These are phyloP conservation scores for Engraulis encrasicolus DNA, from an alignment of 2,113 vertebrate species.

Conservation along the genomic window DNA sequence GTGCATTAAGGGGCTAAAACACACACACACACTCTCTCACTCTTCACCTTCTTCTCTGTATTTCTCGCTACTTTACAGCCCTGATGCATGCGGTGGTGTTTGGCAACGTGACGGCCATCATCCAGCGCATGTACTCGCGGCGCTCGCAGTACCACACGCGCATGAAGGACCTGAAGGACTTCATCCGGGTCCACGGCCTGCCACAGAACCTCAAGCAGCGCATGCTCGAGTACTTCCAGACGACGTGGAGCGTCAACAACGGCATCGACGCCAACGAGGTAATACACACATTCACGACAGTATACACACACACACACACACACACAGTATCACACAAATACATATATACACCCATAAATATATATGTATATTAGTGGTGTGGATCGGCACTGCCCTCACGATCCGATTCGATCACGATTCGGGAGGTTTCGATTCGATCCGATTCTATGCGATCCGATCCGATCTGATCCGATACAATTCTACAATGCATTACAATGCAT, in stretches of 20 bases:
- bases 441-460: too few relatives aligned
- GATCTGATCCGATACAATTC: too few relatives aligned
- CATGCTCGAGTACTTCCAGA: conserved; percentile 97
- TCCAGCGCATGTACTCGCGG: conserved; percentile 96
- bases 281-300: too few relatives aligned
- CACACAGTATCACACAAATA: too few relatives aligned
- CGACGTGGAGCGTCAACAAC: conserved; percentile 96
- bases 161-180: conserved; percentile 96
- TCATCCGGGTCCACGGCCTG: conserved; percentile 90
- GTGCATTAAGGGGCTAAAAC: too few relatives aligned
- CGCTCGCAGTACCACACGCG: conserved; percentile 95
- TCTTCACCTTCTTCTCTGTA: background rate
- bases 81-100: conserved; percentile 96
- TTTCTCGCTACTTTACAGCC: conserved; percentile 68
- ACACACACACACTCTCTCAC: background rate
- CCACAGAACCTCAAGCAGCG: conserved; percentile 94
- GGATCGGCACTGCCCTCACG: too few relatives aligned
- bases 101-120: conserved; percentile 94
- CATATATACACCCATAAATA: too few relatives aligned
- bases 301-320: too few relatives aligned
- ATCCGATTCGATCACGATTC: too few relatives aligned
- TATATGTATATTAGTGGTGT: too few relatives aligned
- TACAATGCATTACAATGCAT: too few relatives aligned
- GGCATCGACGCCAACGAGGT: conserved; percentile 95
- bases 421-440: too few relatives aligned